Evolutionary conservation across 2,797 vertebrate genomes (phyloP).

Genomic region (Garrulus glandarius): DNA sequence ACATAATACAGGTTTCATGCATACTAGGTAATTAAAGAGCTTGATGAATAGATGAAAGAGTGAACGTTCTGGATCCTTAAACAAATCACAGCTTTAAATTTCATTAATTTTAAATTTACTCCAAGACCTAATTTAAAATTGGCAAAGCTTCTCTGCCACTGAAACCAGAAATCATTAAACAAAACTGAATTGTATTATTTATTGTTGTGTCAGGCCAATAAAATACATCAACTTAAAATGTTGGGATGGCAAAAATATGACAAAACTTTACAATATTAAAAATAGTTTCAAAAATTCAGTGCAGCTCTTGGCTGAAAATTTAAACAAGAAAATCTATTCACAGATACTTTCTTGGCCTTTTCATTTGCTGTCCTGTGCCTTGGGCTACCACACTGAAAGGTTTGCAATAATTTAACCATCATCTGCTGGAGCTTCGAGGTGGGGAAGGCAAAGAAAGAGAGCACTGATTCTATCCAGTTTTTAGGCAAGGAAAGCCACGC

Average conservation of each 20-base stretch:
- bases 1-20: conserved; percentile 63
- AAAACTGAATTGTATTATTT: conserved; percentile 39
- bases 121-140: conserved; percentile 60
- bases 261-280: not conserved
- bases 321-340: conserved; percentile 16
- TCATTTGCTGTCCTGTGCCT: conserved; percentile 13
- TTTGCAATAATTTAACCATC: conserved; percentile 25
- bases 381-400: not conserved
- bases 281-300: conserved; percentile 9
- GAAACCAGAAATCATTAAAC: conserved; percentile 44
- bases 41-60: conserved; percentile 66
- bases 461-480: not conserved
- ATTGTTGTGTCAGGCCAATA: conserved; percentile 23
- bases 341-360: not conserved
- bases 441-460: not conserved
- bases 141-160: conserved; percentile 2
- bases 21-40: conserved; percentile 56
- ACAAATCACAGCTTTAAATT: conserved; percentile 65
- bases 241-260: not conserved
- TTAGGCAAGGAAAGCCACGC: not conserved
- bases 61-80: conserved; percentile 60
- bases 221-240: not conserved
- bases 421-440: not conserved
- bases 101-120: conserved; percentile 70
- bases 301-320: conserved; percentile 4